phyloP scores from a whole-genome alignment of 2,113 vertebrate species.

The Melierax canorus region DNA sequence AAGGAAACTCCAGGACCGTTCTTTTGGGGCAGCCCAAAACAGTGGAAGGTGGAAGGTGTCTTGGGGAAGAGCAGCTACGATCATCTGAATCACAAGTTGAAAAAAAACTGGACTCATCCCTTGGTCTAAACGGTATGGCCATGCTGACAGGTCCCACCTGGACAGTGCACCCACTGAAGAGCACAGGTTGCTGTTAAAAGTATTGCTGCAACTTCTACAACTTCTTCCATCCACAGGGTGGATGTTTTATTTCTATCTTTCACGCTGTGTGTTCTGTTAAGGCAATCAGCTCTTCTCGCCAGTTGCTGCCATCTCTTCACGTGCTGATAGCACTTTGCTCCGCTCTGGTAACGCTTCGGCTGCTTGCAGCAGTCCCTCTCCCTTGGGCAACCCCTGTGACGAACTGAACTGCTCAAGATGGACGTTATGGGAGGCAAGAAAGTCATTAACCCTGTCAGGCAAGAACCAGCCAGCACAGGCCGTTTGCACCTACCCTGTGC shows the following conservation, averaged over 20 bases:
- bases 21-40: background rate
- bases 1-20: background rate
- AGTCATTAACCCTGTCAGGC: background rate
- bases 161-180: background rate
- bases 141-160: background rate
- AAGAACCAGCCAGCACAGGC: background rate
- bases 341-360: accelerated
- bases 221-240: background rate
- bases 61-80: background rate
- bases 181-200: background rate
- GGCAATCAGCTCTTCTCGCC: background rate
- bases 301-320: background rate
- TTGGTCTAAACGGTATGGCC: background rate
- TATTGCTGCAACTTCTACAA: background rate
- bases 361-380: background rate
- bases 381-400: background rate
- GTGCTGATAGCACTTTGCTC: background rate
- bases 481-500: background rate
- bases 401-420: background rate
- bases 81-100: background rate
- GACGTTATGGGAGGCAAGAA: background rate
- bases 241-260: background rate
- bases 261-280: background rate
- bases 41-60: background rate
- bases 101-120: background rate